Percentiles rank a stretch among this genome's conserved stretches.
Conservation (phyloP, 2,888 invertebrate genomes). For the Drosophila neutralis region DNA sequence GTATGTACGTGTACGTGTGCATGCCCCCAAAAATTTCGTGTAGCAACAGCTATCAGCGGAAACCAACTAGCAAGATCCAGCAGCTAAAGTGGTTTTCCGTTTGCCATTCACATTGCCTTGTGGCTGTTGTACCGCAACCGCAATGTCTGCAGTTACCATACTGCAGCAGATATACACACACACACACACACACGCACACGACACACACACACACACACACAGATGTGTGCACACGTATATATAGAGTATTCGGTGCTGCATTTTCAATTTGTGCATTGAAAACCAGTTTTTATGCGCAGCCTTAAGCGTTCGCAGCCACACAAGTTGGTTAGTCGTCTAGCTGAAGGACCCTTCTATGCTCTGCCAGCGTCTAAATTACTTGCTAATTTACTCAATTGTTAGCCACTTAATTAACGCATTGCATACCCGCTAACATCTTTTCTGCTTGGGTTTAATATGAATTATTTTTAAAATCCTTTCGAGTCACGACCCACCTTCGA, state of each 20-base stretch:
- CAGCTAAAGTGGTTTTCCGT: constrained; percentile 29
- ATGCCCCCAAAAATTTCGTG: neutral
- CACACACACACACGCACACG: constrained; percentile 1
- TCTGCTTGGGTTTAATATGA: constrained; percentile 32
- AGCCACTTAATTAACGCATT: constrained; percentile 65
- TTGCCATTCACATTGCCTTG: constrained; percentile 43
- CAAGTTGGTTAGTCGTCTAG: neutral
- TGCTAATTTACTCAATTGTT: neutral
- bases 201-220: neutral
- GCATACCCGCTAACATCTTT: constrained; percentile 40
- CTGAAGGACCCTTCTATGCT: neutral
- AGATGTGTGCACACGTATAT: neutral
- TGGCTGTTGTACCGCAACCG: constrained; percentile 57
- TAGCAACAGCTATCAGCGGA: neutral
- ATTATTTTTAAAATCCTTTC: constrained; percentile 66
- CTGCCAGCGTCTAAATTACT: neutral
- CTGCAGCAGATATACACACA: constrained; percentile 10
- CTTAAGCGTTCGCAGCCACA: constrained; percentile 1
- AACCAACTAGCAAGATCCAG: constrained; percentile 11
- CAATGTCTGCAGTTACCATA: constrained; percentile 57
- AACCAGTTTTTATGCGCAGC: constrained; percentile 11
- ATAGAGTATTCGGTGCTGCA: constrained; percentile 6
- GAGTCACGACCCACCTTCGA: constrained; percentile 47
- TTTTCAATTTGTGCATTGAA: constrained; percentile 28
- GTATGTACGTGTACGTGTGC: neutral